Conservation (phyloP, 1,140 invertebrate species). For the Diabrotica virgifera region DNA sequence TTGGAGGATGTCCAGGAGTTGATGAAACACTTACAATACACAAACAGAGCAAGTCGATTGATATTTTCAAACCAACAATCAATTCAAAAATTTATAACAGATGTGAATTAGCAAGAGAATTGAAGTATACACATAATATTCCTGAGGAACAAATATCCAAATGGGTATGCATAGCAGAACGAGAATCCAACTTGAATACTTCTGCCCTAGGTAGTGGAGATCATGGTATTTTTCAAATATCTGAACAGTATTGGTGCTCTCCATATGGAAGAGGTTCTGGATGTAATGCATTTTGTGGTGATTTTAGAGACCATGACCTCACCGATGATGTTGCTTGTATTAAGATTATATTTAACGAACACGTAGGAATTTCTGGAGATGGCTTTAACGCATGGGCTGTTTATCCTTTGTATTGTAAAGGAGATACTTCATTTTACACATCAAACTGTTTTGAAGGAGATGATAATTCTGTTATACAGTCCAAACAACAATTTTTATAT, state of each 20-base stretch:
- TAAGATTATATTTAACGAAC: constrained; percentile 58
- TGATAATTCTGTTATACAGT: neutral
- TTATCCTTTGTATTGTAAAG: constrained; percentile 52
- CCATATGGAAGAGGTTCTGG: constrained; percentile 57
- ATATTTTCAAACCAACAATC: neutral
- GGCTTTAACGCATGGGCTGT: constrained; percentile 72
- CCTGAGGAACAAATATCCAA: constrained; percentile 58
- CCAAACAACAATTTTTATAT: too few species aligned
- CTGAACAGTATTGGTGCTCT: constrained; percentile 66
- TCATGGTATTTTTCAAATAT: constrained; percentile 74
- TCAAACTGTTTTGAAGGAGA: constrained; percentile 44
- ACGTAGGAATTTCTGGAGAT: constrained; percentile 60
- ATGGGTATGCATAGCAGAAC: constrained; percentile 73
- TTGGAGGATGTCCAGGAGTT: constrained; percentile 46
- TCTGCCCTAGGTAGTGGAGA: constrained; percentile 63
- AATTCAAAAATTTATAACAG: constrained; percentile 58
- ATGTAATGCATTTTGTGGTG: constrained; percentile 58
- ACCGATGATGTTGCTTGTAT: constrained; percentile 65
- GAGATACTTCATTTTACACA: constrained; percentile 43
- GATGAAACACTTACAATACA: neutral
- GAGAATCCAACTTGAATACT: constrained; percentile 70
- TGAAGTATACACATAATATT: constrained; percentile 55
- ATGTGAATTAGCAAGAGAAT: constrained; percentile 66
- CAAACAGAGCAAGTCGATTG: neutral
- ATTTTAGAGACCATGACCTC: constrained; percentile 64